Evolutionary conservation across 2,113 vertebrate genomes (phyloP).

Genomic region (Tretioscincus oriximinensis): DNA sequence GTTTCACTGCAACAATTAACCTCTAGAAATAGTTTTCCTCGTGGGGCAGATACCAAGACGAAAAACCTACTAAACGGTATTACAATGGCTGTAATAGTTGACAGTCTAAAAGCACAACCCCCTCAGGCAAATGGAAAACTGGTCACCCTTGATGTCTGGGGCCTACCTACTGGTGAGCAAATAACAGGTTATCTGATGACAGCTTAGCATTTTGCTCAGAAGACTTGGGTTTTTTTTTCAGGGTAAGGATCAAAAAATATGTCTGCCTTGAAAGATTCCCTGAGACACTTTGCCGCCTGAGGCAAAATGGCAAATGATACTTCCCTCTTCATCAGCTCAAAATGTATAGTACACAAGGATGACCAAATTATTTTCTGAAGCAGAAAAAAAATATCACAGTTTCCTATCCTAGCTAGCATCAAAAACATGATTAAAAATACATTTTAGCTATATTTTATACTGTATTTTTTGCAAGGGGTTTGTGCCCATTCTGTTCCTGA

Average conservation of each 20-base stretch:
- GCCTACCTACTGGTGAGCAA: background rate
- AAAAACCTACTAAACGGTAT: background rate
- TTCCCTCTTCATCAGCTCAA: no score
- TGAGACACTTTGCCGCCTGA: no score
- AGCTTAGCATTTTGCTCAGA: background rate
- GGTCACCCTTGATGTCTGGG: background rate
- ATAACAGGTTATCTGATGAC: background rate
- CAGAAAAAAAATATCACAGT: no score
- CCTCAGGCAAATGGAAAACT: background rate
- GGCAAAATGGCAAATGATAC: no score
- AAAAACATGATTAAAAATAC: no score
- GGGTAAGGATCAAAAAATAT: background rate
- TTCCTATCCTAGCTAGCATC: no score
- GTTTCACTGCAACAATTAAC: background rate
- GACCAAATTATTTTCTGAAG: no score
- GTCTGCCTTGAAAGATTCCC: background rate
- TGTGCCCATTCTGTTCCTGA: no score
- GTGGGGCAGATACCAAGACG: background rate
- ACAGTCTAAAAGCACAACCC: background rate
- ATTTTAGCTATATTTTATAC: no score
- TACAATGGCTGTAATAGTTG: background rate
- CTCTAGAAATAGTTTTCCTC: background rate
- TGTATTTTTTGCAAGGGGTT: no score
- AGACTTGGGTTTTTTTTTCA: background rate
- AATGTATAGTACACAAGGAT: no score